Base-by-base conservation (phyloP, 1,140 invertebrate genomes). In the Cryptotermes secundus region DNA sequence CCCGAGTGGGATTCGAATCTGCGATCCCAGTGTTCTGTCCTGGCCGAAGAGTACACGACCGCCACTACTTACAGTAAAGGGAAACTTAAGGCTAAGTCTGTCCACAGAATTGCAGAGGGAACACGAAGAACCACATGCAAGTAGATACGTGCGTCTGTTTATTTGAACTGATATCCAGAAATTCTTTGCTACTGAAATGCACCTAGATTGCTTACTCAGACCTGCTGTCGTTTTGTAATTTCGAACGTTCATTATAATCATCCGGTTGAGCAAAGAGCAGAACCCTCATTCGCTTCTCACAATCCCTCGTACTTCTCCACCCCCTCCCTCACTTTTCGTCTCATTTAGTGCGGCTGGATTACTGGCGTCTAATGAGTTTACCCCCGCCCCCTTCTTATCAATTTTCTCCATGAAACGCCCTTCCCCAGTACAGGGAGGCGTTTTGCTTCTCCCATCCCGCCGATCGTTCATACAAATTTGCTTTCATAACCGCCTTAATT, bases 401-500 rank as follows among this genome's bases (percentile, higher is more conserved):
- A 22, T 82, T 26, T 45, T 42, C 81, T 45, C n/a, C 81, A 31
- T 34, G 59, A 72, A 72, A 72, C n/a, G 59, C 59, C 19, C 6
- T 59, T 59, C 53, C 3, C 53, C 53, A 72, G 31, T 72, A 31
- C 31, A n/a, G 59, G 6, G 59, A 31, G 12, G 7, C 3, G 26
- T 72, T 26, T 31, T 72, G 59, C 19, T 14, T 72, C 59, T n/a
- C 59, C 9, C 59, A 72, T 31, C 34, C 80, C 35, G 24, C 80
- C 80, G 1, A 35, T 35, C 34, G 72, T 31, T 35, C 38, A n/a
- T 45, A 72, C 59, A 26, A 83, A 79, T 72, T 83, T 83, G 38
- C 83, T 59, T 65, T 83, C 83, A 83, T 83, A 83, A 83, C 83
- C 83, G 35, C 83, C 72, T 72, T 83, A 83, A 83, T 83, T 83